Conservation (phyloP, 1,140 invertebrate species). For the Proales similis region DNA sequence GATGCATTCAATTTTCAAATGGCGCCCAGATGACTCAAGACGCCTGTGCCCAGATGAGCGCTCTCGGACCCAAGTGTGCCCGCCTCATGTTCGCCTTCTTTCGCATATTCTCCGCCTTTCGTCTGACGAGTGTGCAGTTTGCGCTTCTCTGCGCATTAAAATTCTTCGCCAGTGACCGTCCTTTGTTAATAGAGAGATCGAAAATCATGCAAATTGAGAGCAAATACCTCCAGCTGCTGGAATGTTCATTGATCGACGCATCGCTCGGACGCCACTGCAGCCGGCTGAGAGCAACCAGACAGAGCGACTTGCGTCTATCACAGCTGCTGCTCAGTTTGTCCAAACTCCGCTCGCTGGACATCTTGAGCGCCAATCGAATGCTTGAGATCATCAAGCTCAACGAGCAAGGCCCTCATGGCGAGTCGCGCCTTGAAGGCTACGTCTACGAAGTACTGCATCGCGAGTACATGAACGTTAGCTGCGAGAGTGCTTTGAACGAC, state of each 20-base stretch:
- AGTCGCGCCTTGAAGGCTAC: not conserved
- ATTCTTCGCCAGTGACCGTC: conserved; percentile 16
- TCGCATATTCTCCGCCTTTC: not conserved
- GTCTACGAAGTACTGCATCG: conserved; percentile 27
- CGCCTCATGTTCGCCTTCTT: conserved; percentile 11
- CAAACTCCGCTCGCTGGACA: conserved; percentile 6
- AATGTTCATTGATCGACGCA: conserved; percentile 11
- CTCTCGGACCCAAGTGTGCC: not conserved
- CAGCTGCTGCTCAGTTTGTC: conserved; percentile 14
- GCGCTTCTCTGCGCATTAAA: conserved; percentile 5
- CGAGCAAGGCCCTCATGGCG: not conserved
- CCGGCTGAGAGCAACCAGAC: too few relatives aligned
- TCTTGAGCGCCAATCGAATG: conserved; percentile 14
- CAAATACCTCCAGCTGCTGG: conserved; percentile 10
- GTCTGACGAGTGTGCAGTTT: conserved; percentile 21
- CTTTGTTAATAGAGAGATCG: conserved; percentile 16
- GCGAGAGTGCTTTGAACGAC: conserved; percentile 13
- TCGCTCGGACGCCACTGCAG: not conserved
- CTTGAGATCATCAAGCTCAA: conserved; percentile 6
- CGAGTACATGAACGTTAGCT: conserved; percentile 13
- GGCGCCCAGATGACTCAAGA: conserved; percentile 5
- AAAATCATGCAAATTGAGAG: conserved; percentile 36
- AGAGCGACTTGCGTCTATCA: not conserved
- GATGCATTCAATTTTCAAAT: conserved; percentile 20
- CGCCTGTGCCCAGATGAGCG: not conserved